Evolutionary conservation across 2,797 vertebrate species (phyloP).

Genomic region (Gobio occitaniae): DNA sequence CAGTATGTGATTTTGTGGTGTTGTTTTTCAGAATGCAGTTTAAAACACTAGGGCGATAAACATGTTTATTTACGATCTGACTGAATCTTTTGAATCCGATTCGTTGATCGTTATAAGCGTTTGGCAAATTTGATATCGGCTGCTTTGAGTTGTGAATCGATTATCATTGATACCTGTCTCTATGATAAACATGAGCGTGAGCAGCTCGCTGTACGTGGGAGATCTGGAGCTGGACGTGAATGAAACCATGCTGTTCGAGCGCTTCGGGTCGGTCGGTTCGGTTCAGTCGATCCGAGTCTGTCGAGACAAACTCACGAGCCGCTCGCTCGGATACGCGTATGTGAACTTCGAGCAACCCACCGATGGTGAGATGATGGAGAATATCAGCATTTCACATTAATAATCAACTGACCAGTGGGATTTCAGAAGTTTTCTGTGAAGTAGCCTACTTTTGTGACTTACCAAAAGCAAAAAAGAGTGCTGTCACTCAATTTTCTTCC

Average conservation of each 20-base stretch:
- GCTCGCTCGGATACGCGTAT: conserved; percentile 90
- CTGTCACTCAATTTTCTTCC: not conserved
- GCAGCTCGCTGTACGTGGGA: conserved; percentile 85
- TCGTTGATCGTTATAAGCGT: conserved; percentile 8
- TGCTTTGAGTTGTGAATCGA: too few relatives aligned
- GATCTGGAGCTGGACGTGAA: conserved; percentile 89
- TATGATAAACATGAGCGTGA: not conserved
- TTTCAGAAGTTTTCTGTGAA: not conserved
- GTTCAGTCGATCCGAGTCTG: conserved; percentile 91
- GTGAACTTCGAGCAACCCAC: conserved; percentile 91
- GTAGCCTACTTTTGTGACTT: not conserved
- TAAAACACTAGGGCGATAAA: not conserved
- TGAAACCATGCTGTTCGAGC: conserved; percentile 91
- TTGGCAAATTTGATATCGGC: not conserved
- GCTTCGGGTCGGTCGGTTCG: conserved; percentile 88
- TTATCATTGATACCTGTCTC: not conserved
- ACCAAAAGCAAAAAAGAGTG: not conserved
- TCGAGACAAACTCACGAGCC: conserved; percentile 89
- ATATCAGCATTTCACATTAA: not conserved
- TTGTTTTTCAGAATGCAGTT: not conserved
- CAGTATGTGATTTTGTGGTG: not conserved
- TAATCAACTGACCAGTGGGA: not conserved
- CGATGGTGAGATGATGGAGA: conserved; percentile 78
- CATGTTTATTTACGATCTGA: conserved; percentile 25
- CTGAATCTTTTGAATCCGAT: conserved; percentile 19